Conservation (phyloP, 2,888 invertebrate genomes). For the Notodonta dromedarius region DNA sequence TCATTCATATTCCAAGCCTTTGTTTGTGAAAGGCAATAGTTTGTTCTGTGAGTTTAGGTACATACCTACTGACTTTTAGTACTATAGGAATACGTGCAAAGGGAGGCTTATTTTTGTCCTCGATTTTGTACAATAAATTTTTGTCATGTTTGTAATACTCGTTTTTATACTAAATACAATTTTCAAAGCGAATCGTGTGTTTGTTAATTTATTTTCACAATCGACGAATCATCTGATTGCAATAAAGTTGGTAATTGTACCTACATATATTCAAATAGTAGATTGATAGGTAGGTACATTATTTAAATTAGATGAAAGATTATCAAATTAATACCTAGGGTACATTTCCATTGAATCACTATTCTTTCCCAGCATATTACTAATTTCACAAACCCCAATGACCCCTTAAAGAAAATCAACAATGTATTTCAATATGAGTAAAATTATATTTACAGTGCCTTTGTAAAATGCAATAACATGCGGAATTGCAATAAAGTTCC, state of each 20-base stretch:
- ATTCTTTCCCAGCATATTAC: too few relatives aligned
- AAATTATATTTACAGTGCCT: constrained; percentile 4
- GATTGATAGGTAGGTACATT: too few relatives aligned
- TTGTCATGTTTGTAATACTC: neutral
- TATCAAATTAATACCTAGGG: too few relatives aligned
- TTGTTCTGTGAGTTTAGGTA: constrained; percentile 32
- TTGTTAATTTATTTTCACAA: too few relatives aligned
- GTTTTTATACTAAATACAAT: neutral
- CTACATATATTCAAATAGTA: too few relatives aligned
- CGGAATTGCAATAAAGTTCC: constrained; percentile 14
- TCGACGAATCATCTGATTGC: too few relatives aligned
- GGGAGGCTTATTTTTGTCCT: constrained; percentile 11
- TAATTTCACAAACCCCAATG: too few relatives aligned
- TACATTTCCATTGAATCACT: too few relatives aligned
- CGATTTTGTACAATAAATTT: neutral
- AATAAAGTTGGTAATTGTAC: too few relatives aligned
- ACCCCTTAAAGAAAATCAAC: neutral
- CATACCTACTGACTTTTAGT: constrained; percentile 19
- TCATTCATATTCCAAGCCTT: constrained; percentile 44
- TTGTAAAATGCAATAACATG: constrained; percentile 14
- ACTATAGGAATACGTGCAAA: constrained; percentile 23
- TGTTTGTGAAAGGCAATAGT: constrained; percentile 40
- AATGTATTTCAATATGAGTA: neutral
- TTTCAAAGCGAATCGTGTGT: neutral
- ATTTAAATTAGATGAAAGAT: too few relatives aligned